These are phyloP conservation scores for Notolepis coatsorum DNA, from an alignment of 2,797 vertebrate species.

Conservation along the genomic window DNA sequence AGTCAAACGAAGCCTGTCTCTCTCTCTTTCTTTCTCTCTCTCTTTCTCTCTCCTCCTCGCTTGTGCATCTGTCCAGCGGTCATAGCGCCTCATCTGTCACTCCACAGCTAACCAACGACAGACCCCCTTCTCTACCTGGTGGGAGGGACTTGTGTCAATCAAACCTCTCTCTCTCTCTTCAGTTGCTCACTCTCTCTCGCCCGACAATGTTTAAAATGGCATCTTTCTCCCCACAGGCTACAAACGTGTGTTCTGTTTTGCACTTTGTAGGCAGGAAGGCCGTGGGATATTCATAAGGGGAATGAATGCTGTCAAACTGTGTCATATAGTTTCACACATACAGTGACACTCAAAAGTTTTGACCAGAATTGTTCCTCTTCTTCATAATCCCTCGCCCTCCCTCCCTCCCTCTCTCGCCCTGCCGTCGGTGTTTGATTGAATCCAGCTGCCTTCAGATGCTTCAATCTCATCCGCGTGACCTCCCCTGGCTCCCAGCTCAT, in stretches of 20 bases:
- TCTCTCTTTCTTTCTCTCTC: neutral
- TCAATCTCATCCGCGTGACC: slow-evolving; percentile 67
- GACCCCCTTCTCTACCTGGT: too few species aligned
- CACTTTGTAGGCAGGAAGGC: neutral
- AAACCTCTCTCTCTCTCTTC: too few species aligned
- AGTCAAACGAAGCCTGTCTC: neutral
- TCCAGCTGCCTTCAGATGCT: slow-evolving; percentile 71
- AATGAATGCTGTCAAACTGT: slow-evolving; percentile 38
- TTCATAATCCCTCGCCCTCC: slow-evolving; percentile 62
- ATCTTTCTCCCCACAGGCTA: too few species aligned
- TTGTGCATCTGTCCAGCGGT: too few species aligned
- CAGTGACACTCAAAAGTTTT: slow-evolving; percentile 52
- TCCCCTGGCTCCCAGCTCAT: slow-evolving; percentile 39
- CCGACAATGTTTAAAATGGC: too few species aligned
- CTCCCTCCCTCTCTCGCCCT: slow-evolving; percentile 41
- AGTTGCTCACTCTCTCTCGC: too few species aligned
- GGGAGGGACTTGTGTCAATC: too few species aligned
- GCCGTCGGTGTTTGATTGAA: slow-evolving; percentile 68
- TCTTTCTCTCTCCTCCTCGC: neutral
- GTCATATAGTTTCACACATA: slow-evolving; percentile 58
- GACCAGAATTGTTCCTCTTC: slow-evolving; percentile 36
- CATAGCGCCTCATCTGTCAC: too few species aligned
- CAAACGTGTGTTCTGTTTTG: neutral
- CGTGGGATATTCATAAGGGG: slow-evolving; percentile 11
- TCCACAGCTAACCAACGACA: too few species aligned